Evolutionary conservation across 2,888 invertebrate species (phyloP).

Genomic region (Eurytoma californica): DNA sequence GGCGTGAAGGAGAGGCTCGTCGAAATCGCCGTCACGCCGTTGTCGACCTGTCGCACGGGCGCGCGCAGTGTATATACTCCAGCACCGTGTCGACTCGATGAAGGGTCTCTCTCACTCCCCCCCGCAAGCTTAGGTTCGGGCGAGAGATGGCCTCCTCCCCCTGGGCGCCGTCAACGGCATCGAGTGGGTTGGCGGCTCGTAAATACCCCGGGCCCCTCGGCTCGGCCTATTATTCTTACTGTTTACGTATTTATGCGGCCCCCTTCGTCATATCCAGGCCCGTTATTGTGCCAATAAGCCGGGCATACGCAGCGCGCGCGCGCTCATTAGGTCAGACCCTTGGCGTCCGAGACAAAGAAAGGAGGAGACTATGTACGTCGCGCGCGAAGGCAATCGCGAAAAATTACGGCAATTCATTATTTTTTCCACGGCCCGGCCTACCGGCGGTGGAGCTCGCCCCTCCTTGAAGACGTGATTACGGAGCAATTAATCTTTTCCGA

Average conservation of each 20-base stretch:
- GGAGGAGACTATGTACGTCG: background rate
- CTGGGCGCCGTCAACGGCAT: background rate
- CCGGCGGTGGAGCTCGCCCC: background rate
- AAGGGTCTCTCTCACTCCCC: conserved; percentile 17
- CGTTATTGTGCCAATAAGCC: conserved; percentile 32
- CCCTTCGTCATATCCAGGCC: background rate
- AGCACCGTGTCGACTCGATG: too few relatives aligned
- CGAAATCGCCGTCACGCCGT: too few relatives aligned
- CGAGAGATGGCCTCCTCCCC: background rate
- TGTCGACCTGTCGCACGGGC: too few relatives aligned
- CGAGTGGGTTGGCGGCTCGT: conserved; percentile 12
- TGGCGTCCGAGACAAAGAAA: background rate
- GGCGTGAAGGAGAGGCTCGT: too few relatives aligned
- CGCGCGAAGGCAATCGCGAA: background rate
- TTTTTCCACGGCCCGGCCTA: background rate
- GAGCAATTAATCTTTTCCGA: conserved; percentile 37
- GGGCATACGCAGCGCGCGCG: background rate
- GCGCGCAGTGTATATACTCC: too few relatives aligned
- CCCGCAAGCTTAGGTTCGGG: background rate
- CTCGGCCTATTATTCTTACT: conserved; percentile 22
- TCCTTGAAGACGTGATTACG: conserved; percentile 27
- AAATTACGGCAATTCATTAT: conserved; percentile 32
- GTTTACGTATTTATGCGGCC: conserved; percentile 43
- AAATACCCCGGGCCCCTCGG: background rate
- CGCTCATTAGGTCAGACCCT: conserved; percentile 31